Evolutionary conservation across 2,113 vertebrate genomes (phyloP), one percentile per base, ranked within the genome.

Genomic region (Anas platyrhynchos): DNA sequence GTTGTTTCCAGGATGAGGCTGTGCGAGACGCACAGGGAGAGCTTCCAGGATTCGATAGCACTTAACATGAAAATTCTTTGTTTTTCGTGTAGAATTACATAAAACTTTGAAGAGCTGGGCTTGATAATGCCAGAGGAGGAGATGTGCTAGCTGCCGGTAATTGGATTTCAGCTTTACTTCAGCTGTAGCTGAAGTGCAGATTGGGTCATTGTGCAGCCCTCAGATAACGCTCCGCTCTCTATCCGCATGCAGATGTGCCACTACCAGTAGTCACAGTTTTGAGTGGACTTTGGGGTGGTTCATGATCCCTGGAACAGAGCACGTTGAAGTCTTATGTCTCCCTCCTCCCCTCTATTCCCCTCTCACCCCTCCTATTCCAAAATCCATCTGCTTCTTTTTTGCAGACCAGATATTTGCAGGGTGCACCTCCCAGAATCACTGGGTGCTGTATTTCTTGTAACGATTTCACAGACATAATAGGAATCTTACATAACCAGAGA

Each of bases 231-330:
- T 4, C 34, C 6, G 9, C 67, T 27, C 56, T 46, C n/a, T 9
- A 22, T 15, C 17, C 3, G 12, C 4, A 11, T 5, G 5, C 7
- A 14, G n/a, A 2, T 34, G 4, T 15, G 14, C 67, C 48, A 1
- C 25, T 17, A 1, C 14, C 78, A 21, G 22, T 22, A 4, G 14
- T 4, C 8, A 0, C 4, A 0, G 4, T 10, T 38, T 26, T 0
- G 7, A 20, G 8, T 4, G 46, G 29, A 21, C 2, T 12, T 52
- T 2, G 0, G 32, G 15, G 20, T 10, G 22, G 29, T 4, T 16
- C 2, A 0, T 8, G 56, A 4, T 59, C 31, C 48, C 43, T 22
- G 50, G 18, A 31, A 13, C 12, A 16, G 48, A 6, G 34, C 41
- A 11, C 15, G 3, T 27, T 26, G 22, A 38, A 4, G 13, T 27